Conservation (phyloP, 2,797 vertebrate species). For the Arnoldichthys spilopterus region DNA sequence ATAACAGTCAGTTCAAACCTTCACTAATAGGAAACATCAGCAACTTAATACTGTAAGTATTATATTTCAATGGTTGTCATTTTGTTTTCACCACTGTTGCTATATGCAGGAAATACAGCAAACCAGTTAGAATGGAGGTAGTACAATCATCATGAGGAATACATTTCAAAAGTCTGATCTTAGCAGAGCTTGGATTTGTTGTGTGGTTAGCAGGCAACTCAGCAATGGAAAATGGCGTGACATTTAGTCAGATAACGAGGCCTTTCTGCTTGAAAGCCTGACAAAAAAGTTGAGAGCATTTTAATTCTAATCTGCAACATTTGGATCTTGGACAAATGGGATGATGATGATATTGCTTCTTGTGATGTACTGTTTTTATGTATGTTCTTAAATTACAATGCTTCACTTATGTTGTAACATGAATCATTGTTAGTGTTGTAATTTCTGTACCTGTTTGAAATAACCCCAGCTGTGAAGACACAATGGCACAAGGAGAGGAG, state of each 20-base stretch:
- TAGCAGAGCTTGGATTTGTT: constrained; percentile 60
- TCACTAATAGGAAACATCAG: too few species aligned
- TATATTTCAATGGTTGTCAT: neutral
- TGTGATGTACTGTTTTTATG: constrained; percentile 1
- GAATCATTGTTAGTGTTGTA: constrained; percentile 47
- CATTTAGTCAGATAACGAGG: constrained; percentile 64
- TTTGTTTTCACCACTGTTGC: neutral
- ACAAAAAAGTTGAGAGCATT: constrained; percentile 57
- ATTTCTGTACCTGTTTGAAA: constrained; percentile 64
- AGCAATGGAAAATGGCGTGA: constrained; percentile 64
- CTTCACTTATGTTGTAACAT: neutral
- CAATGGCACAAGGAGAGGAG: constrained; percentile 46
- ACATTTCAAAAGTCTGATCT: constrained; percentile 48
- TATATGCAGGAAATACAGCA: neutral
- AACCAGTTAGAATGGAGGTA: neutral
- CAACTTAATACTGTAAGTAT: too few species aligned
- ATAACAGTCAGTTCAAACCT: too few species aligned
- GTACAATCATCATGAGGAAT: constrained; percentile 4
- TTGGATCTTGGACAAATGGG: constrained; percentile 57
- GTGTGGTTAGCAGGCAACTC: constrained; percentile 53
- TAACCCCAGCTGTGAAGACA: constrained; percentile 65
- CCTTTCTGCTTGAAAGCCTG: constrained; percentile 59
- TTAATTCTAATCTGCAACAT: constrained; percentile 52
- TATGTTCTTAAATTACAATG: constrained; percentile 10
- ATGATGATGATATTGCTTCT: neutral